Conservation (phyloP, 2,888 invertebrate genomes). For the Xestia c-nigrum region DNA sequence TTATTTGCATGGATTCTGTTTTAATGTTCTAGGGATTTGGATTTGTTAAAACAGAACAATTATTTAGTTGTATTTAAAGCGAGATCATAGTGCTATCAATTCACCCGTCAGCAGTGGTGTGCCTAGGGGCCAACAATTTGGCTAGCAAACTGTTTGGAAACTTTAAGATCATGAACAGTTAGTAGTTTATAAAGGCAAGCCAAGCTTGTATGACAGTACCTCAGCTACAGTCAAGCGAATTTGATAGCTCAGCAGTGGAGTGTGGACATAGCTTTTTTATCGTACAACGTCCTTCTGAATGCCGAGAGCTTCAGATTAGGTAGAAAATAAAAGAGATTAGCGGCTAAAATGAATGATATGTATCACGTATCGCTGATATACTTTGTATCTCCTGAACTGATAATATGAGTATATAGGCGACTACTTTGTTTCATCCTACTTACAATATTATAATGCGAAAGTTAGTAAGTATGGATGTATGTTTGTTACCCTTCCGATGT, state of each 20-base stretch:
- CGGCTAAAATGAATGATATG: neutral
- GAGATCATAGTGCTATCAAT: neutral
- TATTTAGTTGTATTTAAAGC: neutral
- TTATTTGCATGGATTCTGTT: neutral
- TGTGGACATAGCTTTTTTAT: neutral
- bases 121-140: no score
- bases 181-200: no score
- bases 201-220: no score
- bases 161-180: no score
- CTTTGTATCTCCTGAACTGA: constrained; percentile 8
- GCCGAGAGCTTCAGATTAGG: neutral
- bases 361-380: constrained; percentile 1
- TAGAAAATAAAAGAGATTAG: neutral
- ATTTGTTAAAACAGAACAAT: neutral
- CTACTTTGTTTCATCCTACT: neutral
- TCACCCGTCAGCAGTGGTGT: no score
- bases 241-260: neutral
- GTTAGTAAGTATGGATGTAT: no score
- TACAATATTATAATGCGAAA: no score
- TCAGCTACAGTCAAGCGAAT: neutral
- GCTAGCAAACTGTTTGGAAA: no score
- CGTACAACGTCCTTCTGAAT: neutral
- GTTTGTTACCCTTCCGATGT: no score
- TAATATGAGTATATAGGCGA: neutral
- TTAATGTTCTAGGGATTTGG: neutral